A percentile compares a stretch with the other conserved stretches of the same genome.
These are phyloP conservation scores for Burhinus oedicnemus DNA, from an alignment of 2,113 vertebrate species.

Conservation along the genomic window DNA sequence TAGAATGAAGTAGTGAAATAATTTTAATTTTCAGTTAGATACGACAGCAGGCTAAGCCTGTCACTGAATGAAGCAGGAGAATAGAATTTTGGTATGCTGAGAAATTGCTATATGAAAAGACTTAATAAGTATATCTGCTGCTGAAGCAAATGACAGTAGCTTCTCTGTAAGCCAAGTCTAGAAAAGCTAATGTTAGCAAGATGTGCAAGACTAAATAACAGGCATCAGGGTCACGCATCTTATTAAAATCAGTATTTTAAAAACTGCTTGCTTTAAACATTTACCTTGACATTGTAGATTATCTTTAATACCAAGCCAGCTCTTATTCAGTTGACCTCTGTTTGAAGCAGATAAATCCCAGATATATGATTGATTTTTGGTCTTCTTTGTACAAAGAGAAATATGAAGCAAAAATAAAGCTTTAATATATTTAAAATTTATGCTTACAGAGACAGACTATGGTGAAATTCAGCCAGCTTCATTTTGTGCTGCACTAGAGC, in stretches of 20 bases:
- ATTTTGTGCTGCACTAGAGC: constrained; percentile 39
- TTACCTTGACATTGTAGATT: constrained; percentile 75
- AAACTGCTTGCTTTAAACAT: constrained; percentile 77
- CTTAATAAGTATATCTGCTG: background rate
- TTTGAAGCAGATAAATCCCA: constrained; percentile 69
- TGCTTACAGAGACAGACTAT: constrained; percentile 64
- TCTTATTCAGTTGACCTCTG: constrained; percentile 72
- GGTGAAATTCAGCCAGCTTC: constrained; percentile 54
- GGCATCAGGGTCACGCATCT: constrained; percentile 51
- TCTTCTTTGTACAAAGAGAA: constrained; percentile 75
- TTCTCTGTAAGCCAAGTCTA: constrained; percentile 47
- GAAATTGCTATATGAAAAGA: constrained; percentile 7
- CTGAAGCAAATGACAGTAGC: constrained; percentile 17
- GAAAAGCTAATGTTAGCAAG: constrained; percentile 64
- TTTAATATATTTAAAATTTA: constrained; percentile 70
- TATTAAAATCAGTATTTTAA: constrained; percentile 74
- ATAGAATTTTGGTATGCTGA: background rate
- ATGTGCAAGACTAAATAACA: constrained; percentile 69
- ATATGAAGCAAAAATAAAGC: constrained; percentile 72
- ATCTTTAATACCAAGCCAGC: constrained; percentile 73
- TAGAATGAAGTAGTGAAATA: background rate
- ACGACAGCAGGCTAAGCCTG: background rate
- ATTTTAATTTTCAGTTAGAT: background rate
- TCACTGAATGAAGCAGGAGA: background rate
- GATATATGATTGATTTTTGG: constrained; percentile 78